Evolutionary conservation across 2,888 invertebrate genomes (phyloP), one percentile per base, ranked within the genome.

Genomic region (Rambutsinella grinnellia): DNA sequence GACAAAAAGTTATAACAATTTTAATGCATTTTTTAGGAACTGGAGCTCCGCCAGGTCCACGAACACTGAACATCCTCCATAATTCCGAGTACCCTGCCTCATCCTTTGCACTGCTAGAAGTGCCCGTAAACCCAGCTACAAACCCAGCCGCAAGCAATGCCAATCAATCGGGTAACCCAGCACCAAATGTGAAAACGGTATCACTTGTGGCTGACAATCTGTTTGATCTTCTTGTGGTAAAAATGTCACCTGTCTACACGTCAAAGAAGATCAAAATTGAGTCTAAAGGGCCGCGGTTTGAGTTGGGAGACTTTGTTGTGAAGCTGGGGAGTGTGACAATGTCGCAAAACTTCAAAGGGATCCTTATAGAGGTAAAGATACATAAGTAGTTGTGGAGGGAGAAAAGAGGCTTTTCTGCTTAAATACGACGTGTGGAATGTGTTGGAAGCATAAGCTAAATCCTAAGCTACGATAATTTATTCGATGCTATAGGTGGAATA

Each of bases 21-120:
- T n/a, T n/a, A n/a, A n/a, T n/a, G n/a, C n/a, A n/a, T n/a, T n/a
- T n/a, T 23, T 13, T 57, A 72, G 72, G 72, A 44, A 23, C 54
- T 53, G 74, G 74, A 61, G 28, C 46, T 6, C 66, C 57, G 28
- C 36, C 46, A 46, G 74, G 74, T 13, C 74, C 69, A 19, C 61
- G 81, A n/a, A 82, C 79, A 23, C 58, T 83, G 6, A 70, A 83
- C 62, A 71, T 97, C n/a, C 89, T 98, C 8, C 97, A 97, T 88
- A 95, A 97, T 87, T 96, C 95, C 0, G 97, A 98, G 86, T 94
- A 96, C 85, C 97, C 97, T 0, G 96, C 96, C 0, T 94, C 97
- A 0, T 95, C 96, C 2, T 97, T 97, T 87, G 93, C 96, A 8
- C 91, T 97, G 27, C 88, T 97, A 6, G 97, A 97, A 83, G 87